Evolutionary conservation across 2,797 vertebrate species (phyloP), one percentile per base, ranked within the genome.

Genomic region (Tragelaphus eurycerus): DNA sequence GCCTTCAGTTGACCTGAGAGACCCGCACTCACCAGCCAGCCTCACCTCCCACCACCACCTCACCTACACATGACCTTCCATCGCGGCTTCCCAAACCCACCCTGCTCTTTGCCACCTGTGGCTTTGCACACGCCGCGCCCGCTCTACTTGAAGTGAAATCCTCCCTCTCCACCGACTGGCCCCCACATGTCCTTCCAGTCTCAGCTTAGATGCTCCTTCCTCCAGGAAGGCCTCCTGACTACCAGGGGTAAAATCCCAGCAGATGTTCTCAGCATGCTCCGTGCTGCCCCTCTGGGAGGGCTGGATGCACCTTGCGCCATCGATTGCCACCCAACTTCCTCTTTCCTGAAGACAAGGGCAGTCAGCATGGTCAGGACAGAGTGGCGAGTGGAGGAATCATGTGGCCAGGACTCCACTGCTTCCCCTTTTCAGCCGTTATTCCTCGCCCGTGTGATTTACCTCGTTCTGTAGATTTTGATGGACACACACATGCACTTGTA

Each of bases 161-260:
- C 38, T 86, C 79, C 21, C 59, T 34, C 67, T 64, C 86, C 2
- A 5, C 62, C 12, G 0, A 15, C 1, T 31, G 48, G 64, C 23
- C 43, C 29, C 46, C 14, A 25, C 23, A 46, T 85, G 50, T 64
- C 86, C 43, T 64, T 93, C 67, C 2, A 5, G n/a, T 85, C 91
- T 89, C 59, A 55, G 59, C 31, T 48, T 25, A 95, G 19, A 89
- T n/a, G 81, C 9, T 23, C 25, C 38, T 83, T 82, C 95, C 93
- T 94, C 64, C 60, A 76, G 82, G 79, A 93, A 86, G 83, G 48
- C 86, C 84, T 79, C 93, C 71, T 52, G 29, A 88, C 17, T 38
- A 46, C 29, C 86, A 7, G 29, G 67, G 27, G 8, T 16, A 57
- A 52, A 31, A 71, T 16, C 43, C 31, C 29, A 21, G 6, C 1